phyloP scores from a whole-genome alignment of 2,888 invertebrate species.

The Colostygia pectinataria region DNA sequence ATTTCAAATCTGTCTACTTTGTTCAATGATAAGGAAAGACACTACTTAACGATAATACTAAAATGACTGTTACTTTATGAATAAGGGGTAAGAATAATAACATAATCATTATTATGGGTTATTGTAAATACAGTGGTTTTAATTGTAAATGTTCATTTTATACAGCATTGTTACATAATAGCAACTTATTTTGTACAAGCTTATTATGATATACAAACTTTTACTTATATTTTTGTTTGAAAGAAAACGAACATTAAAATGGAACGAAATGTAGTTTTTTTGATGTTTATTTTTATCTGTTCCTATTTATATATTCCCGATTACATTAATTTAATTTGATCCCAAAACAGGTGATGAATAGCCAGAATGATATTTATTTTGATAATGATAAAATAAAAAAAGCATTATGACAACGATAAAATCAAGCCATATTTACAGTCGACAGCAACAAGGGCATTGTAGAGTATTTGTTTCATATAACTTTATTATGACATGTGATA shows the following conservation, averaged over 20 bases:
- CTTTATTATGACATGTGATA: too few relatives aligned
- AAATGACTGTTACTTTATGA: too few relatives aligned
- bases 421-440: conserved; percentile 37
- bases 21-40: too few relatives aligned
- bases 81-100: too few relatives aligned
- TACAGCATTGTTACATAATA: conserved; percentile 17
- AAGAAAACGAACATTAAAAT: conserved; percentile 5
- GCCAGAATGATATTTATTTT: conserved; percentile 47
- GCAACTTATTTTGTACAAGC: conserved; percentile 30
- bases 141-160: neutral
- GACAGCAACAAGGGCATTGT: conserved; percentile 20
- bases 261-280: conserved; percentile 8
- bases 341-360: conserved; percentile 69
- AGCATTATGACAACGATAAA: conserved; percentile 47
- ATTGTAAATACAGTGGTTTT: too few relatives aligned
- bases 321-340: conserved; percentile 59
- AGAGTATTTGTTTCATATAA: neutral
- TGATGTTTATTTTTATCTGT: conserved; percentile 22
- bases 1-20: too few relatives aligned
- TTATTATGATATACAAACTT: conserved; percentile 33
- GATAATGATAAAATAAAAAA: conserved; percentile 45
- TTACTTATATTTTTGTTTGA: conserved; percentile 19
- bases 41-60: too few relatives aligned
- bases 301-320: conserved; percentile 28
- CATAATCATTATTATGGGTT: too few relatives aligned